phyloP scores from a whole-genome alignment of 2,113 vertebrate species.

The Picathartes gymnocephalus region DNA sequence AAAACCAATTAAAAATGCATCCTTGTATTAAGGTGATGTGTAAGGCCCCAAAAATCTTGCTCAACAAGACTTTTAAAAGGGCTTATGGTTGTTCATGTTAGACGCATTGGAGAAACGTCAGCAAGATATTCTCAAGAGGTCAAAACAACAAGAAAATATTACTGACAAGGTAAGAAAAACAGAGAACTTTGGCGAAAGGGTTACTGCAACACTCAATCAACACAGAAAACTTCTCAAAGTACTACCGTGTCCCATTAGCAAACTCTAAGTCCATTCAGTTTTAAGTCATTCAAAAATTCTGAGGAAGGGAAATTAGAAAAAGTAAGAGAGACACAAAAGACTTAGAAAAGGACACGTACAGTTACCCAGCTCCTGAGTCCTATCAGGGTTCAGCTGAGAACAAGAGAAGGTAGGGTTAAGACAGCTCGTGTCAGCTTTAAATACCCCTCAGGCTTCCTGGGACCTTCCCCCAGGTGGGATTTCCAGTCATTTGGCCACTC shows the following conservation, averaged over 20 bases:
- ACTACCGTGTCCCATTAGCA: neutral
- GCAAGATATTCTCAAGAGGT: neutral
- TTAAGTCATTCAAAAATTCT: neutral
- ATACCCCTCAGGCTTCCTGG: neutral
- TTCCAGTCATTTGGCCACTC: fast-evolving
- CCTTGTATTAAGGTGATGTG: neutral
- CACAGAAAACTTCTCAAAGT: neutral
- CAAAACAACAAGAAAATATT: neutral
- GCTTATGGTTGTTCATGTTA: neutral
- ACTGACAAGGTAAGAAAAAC: neutral
- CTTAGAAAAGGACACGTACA: neutral
- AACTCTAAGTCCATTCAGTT: neutral
- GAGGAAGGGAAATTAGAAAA: neutral
- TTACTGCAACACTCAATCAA: neutral
- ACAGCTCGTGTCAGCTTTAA: neutral
- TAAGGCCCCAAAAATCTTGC: fast-evolving
- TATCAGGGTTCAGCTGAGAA: neutral
- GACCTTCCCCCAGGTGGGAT: no score
- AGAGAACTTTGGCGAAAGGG: neutral
- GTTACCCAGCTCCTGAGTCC: neutral
- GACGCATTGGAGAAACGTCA: neutral
- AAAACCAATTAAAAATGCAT: neutral
- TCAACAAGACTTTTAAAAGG: neutral
- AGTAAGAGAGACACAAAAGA: neutral
- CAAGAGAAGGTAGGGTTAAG: neutral